Conservation (phyloP, 2,797 vertebrate species). For the Lacerta viridis region DNA sequence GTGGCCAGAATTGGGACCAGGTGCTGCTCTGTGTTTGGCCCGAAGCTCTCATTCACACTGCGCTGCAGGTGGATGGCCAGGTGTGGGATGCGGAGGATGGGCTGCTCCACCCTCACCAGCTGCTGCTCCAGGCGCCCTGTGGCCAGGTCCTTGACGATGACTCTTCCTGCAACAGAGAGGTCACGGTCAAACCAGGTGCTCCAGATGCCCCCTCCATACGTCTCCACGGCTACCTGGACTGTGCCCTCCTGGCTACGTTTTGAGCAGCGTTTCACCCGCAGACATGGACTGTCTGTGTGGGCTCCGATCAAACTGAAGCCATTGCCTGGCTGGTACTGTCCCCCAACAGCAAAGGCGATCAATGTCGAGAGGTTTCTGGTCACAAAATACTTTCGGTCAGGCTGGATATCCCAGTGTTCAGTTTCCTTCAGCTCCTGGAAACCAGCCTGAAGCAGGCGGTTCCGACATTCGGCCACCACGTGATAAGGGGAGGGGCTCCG, state of each 20-base stretch:
- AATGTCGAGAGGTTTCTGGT: slow-evolving; percentile 95
- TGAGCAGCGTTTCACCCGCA: slow-evolving; percentile 93
- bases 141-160: slow-evolving; percentile 96
- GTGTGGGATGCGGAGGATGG: no score
- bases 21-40: no score
- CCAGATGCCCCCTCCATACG: slow-evolving; percentile 98
- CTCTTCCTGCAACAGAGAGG: slow-evolving; percentile 92
- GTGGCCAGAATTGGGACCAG: slow-evolving; percentile 94
- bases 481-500: no score
- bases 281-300: slow-evolving; percentile 97
- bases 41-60: no score
- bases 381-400: slow-evolving; percentile 92
- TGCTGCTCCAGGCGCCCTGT: no score
- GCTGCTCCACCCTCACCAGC: no score
- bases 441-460: slow-evolving; percentile 87
- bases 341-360: slow-evolving; percentile 95
- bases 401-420: slow-evolving; percentile 91
- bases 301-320: slow-evolving; percentile 96
- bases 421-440: slow-evolving; percentile 94
- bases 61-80: no score
- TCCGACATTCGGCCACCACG: slow-evolving; percentile 93
- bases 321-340: slow-evolving; percentile 90
- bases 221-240: slow-evolving; percentile 94
- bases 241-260: slow-evolving; percentile 88
- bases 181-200: slow-evolving; percentile 98